A percentile compares a stretch with the other conserved stretches of the same genome.
Conservation (phyloP, 2,888 invertebrate species). For the Morpho helenor region DNA sequence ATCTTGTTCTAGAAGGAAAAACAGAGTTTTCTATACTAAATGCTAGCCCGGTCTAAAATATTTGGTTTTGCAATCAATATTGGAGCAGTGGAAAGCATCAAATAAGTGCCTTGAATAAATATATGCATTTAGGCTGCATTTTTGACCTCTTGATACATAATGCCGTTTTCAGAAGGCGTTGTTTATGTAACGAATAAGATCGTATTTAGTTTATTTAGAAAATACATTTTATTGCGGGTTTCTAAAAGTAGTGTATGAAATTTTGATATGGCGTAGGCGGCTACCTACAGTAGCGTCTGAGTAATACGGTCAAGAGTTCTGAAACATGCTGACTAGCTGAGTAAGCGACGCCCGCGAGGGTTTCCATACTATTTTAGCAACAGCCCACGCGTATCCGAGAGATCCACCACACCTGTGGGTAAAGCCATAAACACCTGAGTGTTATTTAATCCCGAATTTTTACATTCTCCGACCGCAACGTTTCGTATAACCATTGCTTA, state of each 20-base stretch:
- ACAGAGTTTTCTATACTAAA: no score
- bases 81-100: no score
- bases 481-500: constrained; percentile 4
- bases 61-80: no score
- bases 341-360: constrained; percentile 52
- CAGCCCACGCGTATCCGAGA: constrained; percentile 62
- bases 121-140: no score
- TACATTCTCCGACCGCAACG: constrained; percentile 35
- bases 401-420: constrained; percentile 65
- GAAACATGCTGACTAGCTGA: constrained; percentile 42
- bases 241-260: constrained; percentile 57
- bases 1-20: no score
- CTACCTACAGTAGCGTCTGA: constrained; percentile 58
- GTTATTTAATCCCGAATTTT: constrained; percentile 57
- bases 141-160: no score
- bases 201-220: constrained; percentile 36
- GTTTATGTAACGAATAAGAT: constrained; percentile 4
- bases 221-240: no score
- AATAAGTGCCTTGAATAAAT: no score
- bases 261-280: constrained; percentile 72
- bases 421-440: constrained; percentile 62
- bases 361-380: constrained; percentile 67
- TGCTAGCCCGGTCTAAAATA: no score
- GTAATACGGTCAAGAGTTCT: constrained; percentile 54
- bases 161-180: no score